Percentiles rank a stretch among this genome's conserved stretches.
Evolutionary conservation across 1,140 invertebrate species (phyloP).

Genomic region (Camponotus floridanus): DNA sequence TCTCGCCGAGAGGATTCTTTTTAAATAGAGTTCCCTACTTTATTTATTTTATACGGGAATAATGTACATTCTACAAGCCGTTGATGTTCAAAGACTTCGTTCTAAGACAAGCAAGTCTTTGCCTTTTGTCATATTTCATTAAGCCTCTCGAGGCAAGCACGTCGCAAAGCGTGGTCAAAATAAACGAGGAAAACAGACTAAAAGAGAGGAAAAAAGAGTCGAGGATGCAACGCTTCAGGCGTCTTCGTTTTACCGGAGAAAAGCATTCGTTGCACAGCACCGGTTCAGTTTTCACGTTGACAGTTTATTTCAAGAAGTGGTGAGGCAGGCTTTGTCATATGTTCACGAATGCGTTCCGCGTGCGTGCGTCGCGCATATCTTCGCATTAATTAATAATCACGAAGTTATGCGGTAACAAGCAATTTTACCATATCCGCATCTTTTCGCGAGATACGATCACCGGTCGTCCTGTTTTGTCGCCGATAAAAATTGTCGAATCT

Average conservation of each 20-base stretch:
- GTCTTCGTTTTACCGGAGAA: slow-evolving; percentile 58
- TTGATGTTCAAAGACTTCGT: slow-evolving; percentile 12
- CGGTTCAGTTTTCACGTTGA: slow-evolving; percentile 54
- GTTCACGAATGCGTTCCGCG: not conserved
- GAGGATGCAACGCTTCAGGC: slow-evolving; percentile 62
- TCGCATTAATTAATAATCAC: slow-evolving; percentile 75
- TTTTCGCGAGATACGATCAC: not conserved
- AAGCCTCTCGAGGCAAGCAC: slow-evolving; percentile 29
- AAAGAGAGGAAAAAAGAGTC: slow-evolving; percentile 9
- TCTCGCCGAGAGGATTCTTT: not conserved
- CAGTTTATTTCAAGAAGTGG: slow-evolving; percentile 71
- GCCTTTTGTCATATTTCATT: slow-evolving; percentile 54
- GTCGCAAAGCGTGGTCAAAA: slow-evolving; percentile 17
- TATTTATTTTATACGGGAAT: not conserved
- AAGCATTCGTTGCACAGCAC: slow-evolving; percentile 33
- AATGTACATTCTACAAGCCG: not conserved
- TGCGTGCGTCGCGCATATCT: slow-evolving; percentile 60
- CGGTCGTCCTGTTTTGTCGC: slow-evolving; percentile 16
- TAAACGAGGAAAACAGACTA: slow-evolving; percentile 30
- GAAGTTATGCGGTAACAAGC: slow-evolving; percentile 67
- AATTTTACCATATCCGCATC: not conserved
- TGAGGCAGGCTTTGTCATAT: not conserved
- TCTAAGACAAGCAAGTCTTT: slow-evolving; percentile 24
- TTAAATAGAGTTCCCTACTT: not conserved
- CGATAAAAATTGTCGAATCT: slow-evolving; percentile 18